A percentile compares a stretch with the other conserved stretches of the same genome.
phyloP scores from a whole-genome alignment of 2,113 vertebrate species.

The Sakesphorus luctuosus region DNA sequence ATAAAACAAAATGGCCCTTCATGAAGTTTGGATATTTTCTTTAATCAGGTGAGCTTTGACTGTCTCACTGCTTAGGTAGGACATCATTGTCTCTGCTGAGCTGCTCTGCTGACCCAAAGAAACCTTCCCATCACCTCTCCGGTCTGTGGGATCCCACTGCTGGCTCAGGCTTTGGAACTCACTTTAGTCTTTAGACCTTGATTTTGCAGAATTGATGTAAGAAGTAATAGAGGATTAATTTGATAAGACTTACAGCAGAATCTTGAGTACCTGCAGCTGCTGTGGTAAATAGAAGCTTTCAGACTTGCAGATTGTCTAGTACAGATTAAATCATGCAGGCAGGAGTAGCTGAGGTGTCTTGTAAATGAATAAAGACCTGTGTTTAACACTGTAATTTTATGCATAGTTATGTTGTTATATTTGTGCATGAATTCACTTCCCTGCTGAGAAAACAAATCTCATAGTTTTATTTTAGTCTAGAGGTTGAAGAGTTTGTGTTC shows the following conservation, averaged over 20 bases:
- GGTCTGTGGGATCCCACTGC: not conserved
- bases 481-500: not conserved
- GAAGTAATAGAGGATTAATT: not conserved
- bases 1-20: not conserved
- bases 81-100: not conserved
- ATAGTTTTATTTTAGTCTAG: not conserved
- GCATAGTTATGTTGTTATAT: not conserved
- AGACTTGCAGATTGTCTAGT: not conserved
- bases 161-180: not conserved
- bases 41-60: not conserved
- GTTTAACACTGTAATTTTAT: not conserved
- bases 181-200: not conserved
- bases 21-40: not conserved
- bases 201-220: not conserved
- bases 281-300: not conserved
- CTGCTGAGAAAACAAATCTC: not conserved
- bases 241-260: not conserved
- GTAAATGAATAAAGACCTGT: not conserved
- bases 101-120: not conserved
- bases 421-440: not conserved
- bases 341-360: not conserved
- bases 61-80: not conserved
- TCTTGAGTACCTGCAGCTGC: not conserved
- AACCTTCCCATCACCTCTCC: not conserved
- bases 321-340: not conserved